Evolutionary conservation across 2,888 invertebrate genomes (phyloP).

Genomic region (Caenorhabditis drosophilae): DNA sequence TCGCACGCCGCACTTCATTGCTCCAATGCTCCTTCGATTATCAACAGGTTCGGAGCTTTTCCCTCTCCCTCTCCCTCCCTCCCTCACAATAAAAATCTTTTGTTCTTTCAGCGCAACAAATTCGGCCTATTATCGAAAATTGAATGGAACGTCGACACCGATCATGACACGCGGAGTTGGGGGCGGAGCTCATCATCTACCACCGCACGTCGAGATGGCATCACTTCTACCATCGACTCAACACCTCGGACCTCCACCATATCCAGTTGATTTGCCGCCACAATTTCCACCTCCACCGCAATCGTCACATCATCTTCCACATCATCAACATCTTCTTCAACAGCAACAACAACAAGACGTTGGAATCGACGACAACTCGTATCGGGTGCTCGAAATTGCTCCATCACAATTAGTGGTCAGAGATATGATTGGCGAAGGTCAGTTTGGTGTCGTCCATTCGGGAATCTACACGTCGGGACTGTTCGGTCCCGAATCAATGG

Average conservation of each 20-base stretch:
- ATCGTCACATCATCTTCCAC: too few species aligned
- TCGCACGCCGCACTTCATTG: conserved; percentile 14
- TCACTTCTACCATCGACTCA: conserved; percentile 69
- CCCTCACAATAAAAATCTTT: too few species aligned
- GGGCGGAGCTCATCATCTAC: too few species aligned
- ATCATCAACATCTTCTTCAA: too few species aligned
- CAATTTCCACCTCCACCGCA: conserved; percentile 9
- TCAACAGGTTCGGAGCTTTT: too few species aligned
- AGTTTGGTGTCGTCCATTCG: conserved; percentile 77
- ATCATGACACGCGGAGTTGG: conserved; percentile 64
- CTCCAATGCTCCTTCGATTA: conserved; percentile 37
- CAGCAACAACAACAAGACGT: too few species aligned
- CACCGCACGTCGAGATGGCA: conserved; percentile 60
- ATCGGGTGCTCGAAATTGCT: conserved; percentile 59
- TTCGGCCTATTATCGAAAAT: conserved; percentile 77
- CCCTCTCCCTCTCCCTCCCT: too few species aligned
- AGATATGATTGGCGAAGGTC: conserved; percentile 92
- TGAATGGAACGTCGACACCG: conserved; percentile 76
- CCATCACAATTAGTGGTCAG: conserved; percentile 74
- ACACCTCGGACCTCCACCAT: conserved; percentile 80
- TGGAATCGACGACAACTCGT: conserved; percentile 73
- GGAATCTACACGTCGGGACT: conserved; percentile 36
- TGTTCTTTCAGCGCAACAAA: conserved; percentile 54
- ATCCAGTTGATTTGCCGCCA: conserved; percentile 70
- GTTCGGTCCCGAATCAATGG: conserved; percentile 39